Evolutionary conservation across 2,113 vertebrate species (phyloP), one percentile per base, ranked within the genome.

Genomic region (Muscicapa adusta): DNA sequence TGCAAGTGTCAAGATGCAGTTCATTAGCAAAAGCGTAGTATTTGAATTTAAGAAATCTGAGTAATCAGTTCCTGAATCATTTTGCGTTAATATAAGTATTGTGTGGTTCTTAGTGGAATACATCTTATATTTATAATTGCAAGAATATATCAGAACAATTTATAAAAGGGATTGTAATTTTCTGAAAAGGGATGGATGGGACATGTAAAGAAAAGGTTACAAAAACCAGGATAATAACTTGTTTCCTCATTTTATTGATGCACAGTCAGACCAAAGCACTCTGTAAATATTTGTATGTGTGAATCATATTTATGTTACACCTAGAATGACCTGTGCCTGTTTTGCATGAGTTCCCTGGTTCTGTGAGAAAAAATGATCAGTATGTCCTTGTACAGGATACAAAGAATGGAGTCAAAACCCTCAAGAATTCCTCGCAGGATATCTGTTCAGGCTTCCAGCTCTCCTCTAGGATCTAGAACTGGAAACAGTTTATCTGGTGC

Each of bases 401-500:
- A 93, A 92, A 96, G 90, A 96, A 99, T 99, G 99, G 99, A 99
- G 96, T 99, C 99, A 85, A 99, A 99, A 95, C 98, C 98, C 78
- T 98, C 99, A 93, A 98, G 99, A 91, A 98, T 99, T 97, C 98
- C 99, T 45, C 98, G 98, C 96, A 97, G 97, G 96, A 94, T 98
- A 94, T 97, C 98, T 92, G 93, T 99, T 96, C 98, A 98, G 85
- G 95, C 98, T 56, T 96, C 98, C 62, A 96, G 97, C 88, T 95
- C 99, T 73, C 96, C 97, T 5, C 85, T 98, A 93, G 98, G 96
- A 88, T 63, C 97, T 86, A 94, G 97, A 71, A 94, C 96, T 94
- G 97, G 97, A 94, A 98, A 93, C 23, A 92, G 93, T 76, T 96
- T 98, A 81, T 98, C 89, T 94, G 98, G 98, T 73, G 98, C 98